Conservation (phyloP, 2,113 vertebrate genomes). For the Xiphorhynchus elegans region DNA sequence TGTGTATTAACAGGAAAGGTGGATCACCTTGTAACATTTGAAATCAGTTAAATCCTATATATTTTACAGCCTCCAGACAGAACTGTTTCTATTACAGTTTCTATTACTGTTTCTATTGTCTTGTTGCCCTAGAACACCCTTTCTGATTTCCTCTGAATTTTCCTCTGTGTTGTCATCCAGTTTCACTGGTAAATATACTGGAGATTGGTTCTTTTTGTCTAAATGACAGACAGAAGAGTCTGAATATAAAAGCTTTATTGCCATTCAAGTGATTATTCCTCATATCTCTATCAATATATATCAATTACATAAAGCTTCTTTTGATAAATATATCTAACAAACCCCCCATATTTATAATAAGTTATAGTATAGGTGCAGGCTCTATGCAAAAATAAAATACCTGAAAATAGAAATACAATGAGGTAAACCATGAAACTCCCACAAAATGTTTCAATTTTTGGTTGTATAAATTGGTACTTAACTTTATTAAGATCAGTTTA, state of each 20-base stretch:
- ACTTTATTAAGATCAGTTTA: neutral
- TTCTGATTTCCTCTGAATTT: neutral
- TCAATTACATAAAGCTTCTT: neutral
- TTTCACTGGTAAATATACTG: neutral
- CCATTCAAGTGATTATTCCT: neutral
- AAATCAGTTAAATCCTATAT: neutral
- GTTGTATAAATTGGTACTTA: neutral
- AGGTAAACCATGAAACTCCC: neutral
- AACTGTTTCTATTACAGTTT: neutral
- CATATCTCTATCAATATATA: neutral
- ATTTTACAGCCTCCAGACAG: neutral
- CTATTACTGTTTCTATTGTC: neutral
- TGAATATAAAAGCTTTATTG: neutral
- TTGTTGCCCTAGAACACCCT: neutral
- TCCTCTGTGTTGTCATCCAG: neutral
- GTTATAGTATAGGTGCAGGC: neutral
- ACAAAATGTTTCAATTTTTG: neutral
- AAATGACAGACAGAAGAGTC: neutral
- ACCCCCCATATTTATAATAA: neutral
- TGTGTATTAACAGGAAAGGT: neutral
- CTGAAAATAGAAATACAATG: neutral
- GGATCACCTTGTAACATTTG: neutral
- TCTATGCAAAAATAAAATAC: neutral
- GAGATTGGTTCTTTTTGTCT: neutral
- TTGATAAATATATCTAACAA: neutral